Evolutionary conservation across 2,797 vertebrate genomes (phyloP).

Genomic region (Xiphorhynchus erythropygius): DNA sequence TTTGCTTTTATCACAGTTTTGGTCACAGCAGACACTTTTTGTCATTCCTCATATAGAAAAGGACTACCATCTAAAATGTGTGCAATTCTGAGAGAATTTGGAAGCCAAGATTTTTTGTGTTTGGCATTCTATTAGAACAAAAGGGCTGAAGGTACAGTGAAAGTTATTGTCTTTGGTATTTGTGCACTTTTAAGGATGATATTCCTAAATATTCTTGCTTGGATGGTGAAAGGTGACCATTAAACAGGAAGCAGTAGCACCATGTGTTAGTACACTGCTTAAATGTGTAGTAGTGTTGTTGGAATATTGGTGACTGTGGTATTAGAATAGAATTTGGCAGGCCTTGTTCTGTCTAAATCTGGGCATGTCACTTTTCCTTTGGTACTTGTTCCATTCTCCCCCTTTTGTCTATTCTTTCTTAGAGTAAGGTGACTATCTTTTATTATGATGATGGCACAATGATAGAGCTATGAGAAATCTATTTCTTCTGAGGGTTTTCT

Average conservation of each 20-base stretch:
- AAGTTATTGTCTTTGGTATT: not conserved
- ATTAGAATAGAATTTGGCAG: not conserved
- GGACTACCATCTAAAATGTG: not conserved
- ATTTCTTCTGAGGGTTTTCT: not conserved
- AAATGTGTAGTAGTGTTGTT: not conserved
- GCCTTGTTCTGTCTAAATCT: not conserved
- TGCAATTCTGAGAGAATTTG: not conserved
- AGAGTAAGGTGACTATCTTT: not conserved
- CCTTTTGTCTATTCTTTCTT: not conserved
- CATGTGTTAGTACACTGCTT: not conserved
- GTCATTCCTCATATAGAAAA: not conserved
- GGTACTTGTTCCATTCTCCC: not conserved
- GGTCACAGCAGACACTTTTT: not conserved
- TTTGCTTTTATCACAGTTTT: not conserved
- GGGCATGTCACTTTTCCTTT: not conserved
- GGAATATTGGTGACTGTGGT: not conserved
- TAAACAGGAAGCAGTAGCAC: not conserved
- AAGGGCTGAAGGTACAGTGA: not conserved
- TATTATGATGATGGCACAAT: not conserved
- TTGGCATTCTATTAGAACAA: not conserved
- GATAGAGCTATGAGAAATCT: conserved; percentile 7
- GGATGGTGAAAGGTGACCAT: not conserved
- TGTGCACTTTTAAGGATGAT: not conserved
- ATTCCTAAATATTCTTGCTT: not conserved
- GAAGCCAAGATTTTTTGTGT: not conserved